Percentiles rank a stretch among this genome's conserved stretches.
Conservation (phyloP, 1,140 invertebrate species). For the Bombus fervidus region DNA sequence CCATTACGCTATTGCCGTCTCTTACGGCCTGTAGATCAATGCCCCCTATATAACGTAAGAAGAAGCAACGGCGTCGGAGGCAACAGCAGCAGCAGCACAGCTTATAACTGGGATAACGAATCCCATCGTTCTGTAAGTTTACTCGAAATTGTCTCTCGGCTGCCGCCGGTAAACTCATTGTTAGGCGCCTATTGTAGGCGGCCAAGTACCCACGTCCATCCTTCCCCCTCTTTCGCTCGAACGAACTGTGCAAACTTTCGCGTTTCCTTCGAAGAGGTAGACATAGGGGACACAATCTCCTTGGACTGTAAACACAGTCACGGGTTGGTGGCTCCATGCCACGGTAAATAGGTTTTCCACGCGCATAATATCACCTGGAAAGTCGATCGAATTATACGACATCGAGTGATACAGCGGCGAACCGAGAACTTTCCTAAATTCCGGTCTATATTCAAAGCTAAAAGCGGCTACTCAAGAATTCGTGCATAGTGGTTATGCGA, state of each 20-base stretch:
- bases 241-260: slow-evolving; percentile 56
- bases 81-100: slow-evolving; percentile 25
- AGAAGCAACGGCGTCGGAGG: slow-evolving; percentile 1
- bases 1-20: slow-evolving; percentile 70
- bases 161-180: slow-evolving; percentile 50
- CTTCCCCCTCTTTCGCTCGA: slow-evolving; percentile 25
- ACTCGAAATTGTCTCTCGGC: slow-evolving; percentile 44
- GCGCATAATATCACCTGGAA: slow-evolving; percentile 42
- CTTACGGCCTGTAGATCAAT: slow-evolving; percentile 56
- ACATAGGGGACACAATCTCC: slow-evolving; percentile 49
- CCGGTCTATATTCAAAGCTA: neutral
- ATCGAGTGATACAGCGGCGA: neutral
- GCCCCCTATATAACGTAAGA: slow-evolving; percentile 47
- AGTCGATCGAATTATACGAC: slow-evolving; percentile 39
- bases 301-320: slow-evolving; percentile 48
- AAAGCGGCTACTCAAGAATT: neutral
- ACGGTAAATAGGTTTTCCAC: slow-evolving; percentile 45
- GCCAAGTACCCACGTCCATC: slow-evolving; percentile 28
- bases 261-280: slow-evolving; percentile 42
- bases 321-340: neutral
- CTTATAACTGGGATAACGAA: slow-evolving; percentile 59
- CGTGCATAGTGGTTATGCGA: neutral
- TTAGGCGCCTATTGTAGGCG: slow-evolving; percentile 46
- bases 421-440: slow-evolving; percentile 7
- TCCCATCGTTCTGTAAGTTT: slow-evolving; percentile 54